Percentiles rank a stretch among this genome's conserved stretches.
phyloP scores from a whole-genome alignment of 2,797 vertebrate genomes.

The Sardinella longiceps region DNA sequence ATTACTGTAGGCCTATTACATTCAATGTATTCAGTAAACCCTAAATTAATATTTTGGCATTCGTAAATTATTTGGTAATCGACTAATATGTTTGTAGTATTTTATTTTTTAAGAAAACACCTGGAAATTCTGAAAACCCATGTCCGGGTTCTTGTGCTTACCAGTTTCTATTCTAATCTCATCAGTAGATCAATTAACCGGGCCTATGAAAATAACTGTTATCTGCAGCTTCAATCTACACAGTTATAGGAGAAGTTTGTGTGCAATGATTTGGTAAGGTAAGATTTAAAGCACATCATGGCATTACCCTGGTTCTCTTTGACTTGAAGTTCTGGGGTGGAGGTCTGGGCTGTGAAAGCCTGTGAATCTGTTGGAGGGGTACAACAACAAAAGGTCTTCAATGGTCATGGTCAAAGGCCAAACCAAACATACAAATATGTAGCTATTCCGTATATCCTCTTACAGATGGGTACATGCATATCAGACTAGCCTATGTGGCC shows the following conservation, averaged over 20 bases:
- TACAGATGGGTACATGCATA: background rate
- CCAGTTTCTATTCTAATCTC: too few relatives aligned
- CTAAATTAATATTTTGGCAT: too few relatives aligned
- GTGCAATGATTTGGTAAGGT: background rate
- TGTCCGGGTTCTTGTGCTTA: too few relatives aligned
- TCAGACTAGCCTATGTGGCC: background rate
- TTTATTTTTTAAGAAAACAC: too few relatives aligned
- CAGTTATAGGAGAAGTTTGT: background rate
- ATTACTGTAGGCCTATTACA: too few relatives aligned
- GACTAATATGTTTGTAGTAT: too few relatives aligned
- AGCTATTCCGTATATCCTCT: background rate
- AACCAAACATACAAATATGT: background rate
- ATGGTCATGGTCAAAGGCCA: background rate
- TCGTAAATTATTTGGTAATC: too few relatives aligned
- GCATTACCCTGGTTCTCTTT: conserved; percentile 70
- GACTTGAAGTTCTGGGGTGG: conserved; percentile 34
- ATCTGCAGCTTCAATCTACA: too few relatives aligned
- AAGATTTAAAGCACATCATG: background rate
- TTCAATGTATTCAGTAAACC: too few relatives aligned
- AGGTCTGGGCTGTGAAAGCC: conserved; percentile 57
- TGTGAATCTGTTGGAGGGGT: conserved; percentile 56
- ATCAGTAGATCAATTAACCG: too few relatives aligned
- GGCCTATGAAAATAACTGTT: too few relatives aligned
- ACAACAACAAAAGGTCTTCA: background rate
- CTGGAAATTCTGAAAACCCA: too few relatives aligned